Base-by-base conservation (phyloP, 2,888 invertebrate genomes). In the Agrochola macilenta region DNA sequence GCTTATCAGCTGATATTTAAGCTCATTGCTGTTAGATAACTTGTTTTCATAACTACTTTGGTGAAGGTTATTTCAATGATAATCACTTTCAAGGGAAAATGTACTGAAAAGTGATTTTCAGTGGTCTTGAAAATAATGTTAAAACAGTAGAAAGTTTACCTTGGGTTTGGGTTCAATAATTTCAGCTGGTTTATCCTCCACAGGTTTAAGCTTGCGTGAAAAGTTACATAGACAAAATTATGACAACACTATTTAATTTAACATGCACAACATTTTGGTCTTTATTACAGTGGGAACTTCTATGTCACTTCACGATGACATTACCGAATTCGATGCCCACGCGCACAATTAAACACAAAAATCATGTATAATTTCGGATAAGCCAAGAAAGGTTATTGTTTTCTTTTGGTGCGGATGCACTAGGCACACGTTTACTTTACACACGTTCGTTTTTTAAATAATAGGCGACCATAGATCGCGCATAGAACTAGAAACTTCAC, bases 121-220 rank as follows among this genome's bases (percentile, higher is more conserved):
- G 17, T 11, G 39, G 14, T 61, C 11, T 70, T 30, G 39, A 8
- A 49, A n/a, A 12, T 5, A 57, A n/a, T 26, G n/a, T 57, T 26
- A 26, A n/a, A 57, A 57, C 26, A 57, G 3, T n/a, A 57, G 26
- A 61, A 58, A 35, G 30, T 74, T 85, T 88, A 93, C 93, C 93
- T 93, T 94, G 0, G 91, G 91, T 83, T 92, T 92, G 11, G 90
- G 82, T 54, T 82, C 52, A 69, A 84, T 74, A 12, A 88, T 82
- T 77, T 84, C 88, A 68, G 87, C 79, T 23, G 88, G 86, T 83
- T 89, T 89, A 57, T 87, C 85, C 84, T 90, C 76, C 82, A 81
- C 74, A 70, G 43, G 60, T 60, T 70, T 75, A 88, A 83, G 93
- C 93, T 94, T 94, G 92, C 88, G 89, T 89, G 88, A 81, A 88